phyloP scores from a whole-genome alignment of 2,113 vertebrate genomes.

The Nestor notabilis region DNA sequence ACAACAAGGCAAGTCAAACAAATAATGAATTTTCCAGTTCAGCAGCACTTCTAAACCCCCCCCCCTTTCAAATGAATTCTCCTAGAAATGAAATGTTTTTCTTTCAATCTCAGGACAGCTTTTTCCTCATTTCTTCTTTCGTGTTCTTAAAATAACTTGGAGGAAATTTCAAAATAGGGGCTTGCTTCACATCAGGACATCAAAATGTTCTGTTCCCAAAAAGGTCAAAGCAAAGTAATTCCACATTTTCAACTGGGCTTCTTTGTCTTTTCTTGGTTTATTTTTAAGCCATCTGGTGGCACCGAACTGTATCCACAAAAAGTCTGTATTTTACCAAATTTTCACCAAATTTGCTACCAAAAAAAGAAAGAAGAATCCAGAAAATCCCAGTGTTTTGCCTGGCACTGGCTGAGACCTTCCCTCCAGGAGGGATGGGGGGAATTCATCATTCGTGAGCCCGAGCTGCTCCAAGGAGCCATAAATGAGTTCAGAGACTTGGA shows the following conservation, averaged over 20 bases:
- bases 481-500: background rate
- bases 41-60: background rate
- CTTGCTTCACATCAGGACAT: background rate
- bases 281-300: background rate
- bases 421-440: background rate
- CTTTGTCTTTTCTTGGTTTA: background rate
- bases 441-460: background rate
- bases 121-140: background rate
- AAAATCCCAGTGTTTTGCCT: background rate
- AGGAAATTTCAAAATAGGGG: background rate
- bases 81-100: constrained; percentile 10
- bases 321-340: background rate
- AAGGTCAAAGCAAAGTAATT: background rate
- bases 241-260: background rate
- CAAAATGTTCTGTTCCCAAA: background rate
- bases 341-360: background rate
- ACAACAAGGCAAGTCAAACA: background rate
- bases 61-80: background rate
- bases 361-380: background rate
- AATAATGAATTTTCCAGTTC: constrained; percentile 39
- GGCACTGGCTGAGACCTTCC: background rate
- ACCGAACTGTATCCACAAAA: background rate
- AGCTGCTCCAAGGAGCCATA: background rate
- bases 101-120: background rate
- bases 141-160: background rate